phyloP scores from a whole-genome alignment of 2,113 vertebrate genomes.

The Tragelaphus buxtoni region DNA sequence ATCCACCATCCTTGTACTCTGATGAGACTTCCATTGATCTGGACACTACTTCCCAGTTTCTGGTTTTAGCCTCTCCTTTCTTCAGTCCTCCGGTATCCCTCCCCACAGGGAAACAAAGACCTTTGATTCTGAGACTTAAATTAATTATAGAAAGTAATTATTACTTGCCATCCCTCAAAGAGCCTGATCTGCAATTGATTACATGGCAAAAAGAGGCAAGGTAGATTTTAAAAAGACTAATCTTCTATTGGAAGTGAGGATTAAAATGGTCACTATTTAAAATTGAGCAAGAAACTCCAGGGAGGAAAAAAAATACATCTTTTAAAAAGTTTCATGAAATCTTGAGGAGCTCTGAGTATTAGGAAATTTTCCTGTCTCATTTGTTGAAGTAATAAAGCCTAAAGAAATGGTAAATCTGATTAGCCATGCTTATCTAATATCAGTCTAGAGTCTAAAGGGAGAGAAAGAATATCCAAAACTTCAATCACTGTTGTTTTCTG shows the following conservation, averaged over 20 bases:
- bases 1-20: neutral
- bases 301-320: neutral
- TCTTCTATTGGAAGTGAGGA: neutral
- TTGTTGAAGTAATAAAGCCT: conserved; percentile 54
- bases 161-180: neutral
- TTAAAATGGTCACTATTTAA: neutral
- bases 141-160: conserved; percentile 5
- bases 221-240: neutral
- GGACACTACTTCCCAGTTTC: neutral
- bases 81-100: neutral
- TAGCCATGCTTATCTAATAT: neutral
- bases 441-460: neutral
- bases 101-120: neutral
- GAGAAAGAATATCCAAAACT: neutral
- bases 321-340: conserved; percentile 22
- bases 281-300: neutral
- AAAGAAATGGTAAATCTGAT: conserved; percentile 42
- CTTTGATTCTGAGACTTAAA: neutral
- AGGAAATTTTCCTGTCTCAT: conserved; percentile 15
- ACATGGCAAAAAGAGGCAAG: neutral
- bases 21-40: neutral
- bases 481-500: neutral
- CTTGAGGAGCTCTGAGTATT: neutral
- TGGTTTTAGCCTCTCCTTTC: neutral
- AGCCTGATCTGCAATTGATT: neutral